A percentile compares a stretch with the other conserved stretches of the same genome.
Evolutionary conservation across 2,888 invertebrate species (phyloP).

Genomic region (Synanthedon myopaeformis): DNA sequence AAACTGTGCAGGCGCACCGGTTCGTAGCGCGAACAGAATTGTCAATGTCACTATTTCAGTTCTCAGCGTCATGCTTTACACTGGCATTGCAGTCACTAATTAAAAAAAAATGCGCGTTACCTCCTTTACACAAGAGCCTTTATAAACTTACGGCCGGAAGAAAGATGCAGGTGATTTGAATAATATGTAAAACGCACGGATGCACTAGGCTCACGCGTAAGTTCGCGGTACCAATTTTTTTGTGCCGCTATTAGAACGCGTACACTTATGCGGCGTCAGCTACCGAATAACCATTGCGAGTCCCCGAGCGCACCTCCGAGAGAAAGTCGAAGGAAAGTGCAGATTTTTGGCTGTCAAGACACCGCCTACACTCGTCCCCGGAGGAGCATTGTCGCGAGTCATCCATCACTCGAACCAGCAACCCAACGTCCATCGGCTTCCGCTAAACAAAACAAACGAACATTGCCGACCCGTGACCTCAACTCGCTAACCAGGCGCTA

Average conservation of each 20-base stretch:
- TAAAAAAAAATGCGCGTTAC: conserved; percentile 3
- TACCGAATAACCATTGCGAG: conserved; percentile 64
- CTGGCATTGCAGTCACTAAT: conserved; percentile 45
- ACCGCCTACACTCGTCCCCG: conserved; percentile 63
- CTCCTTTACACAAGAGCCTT: conserved; percentile 31
- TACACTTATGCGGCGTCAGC: conserved; percentile 62
- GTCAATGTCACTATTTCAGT: conserved; percentile 39
- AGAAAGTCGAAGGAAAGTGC: conserved; percentile 70
- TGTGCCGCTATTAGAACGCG: conserved; percentile 54
- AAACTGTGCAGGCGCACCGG: conserved; percentile 60
- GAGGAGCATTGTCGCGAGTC: conserved; percentile 60
- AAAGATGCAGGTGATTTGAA: conserved; percentile 64
- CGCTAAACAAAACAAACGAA: conserved; percentile 45
- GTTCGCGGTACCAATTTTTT: conserved; percentile 21
- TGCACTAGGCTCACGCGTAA: conserved; percentile 32
- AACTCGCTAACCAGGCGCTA: background rate
- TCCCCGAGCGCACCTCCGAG: conserved; percentile 62
- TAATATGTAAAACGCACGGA: conserved; percentile 41
- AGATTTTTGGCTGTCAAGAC: conserved; percentile 63
- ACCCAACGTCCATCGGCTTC: conserved; percentile 21
- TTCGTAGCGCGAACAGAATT: conserved; percentile 48
- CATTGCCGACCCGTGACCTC: conserved; percentile 21
- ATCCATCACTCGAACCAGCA: conserved; percentile 48
- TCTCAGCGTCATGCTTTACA: conserved; percentile 36
- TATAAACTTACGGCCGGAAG: conserved; percentile 43